Base-by-base conservation (phyloP, 2,113 vertebrate genomes). In the Sisor rabdophorus region DNA sequence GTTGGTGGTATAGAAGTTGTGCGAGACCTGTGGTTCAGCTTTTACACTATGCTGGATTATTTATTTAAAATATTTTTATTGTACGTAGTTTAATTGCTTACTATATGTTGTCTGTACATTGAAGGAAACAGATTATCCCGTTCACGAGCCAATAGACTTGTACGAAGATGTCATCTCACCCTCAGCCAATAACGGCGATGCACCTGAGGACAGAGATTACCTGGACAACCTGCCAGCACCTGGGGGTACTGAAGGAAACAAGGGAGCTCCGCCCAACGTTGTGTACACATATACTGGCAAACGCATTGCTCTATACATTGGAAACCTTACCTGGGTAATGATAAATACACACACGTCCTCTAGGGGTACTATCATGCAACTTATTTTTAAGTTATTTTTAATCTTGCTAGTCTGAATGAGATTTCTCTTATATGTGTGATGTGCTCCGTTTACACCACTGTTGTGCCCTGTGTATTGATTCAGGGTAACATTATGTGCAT, bases 111-210 rank as follows among this genome's bases (percentile, higher is more conserved):
- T 44, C 40, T 89, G 15, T 85, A 28, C 87, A n/a, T 83, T 9
- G 87, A 84, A 99, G 97, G 97, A 98, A 88, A 85, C 94, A n/a
- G 97, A 99, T 86, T 99, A 99, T 86, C 94, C 95, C 71, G 95
- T 94, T 40, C 97, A 99, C 32, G 97, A 99, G 78, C 96, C 96
- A 82, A 98, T 99, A 84, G 97, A 99, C 89, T 84, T 99, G 58
- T 99, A 99, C 74, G 97, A 99, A 86, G 97, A 99, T 83, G 97
- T 99, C 79, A 96, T 98, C 86, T 98, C 97, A 75, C 97, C 97
- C 76, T 97, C 97, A 76, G 97, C 97, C 82, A 99, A 98, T 91
- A 99, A 99, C 89, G 97, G 97, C 22, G 97, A 98, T 86, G 97
- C 96, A 64, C 97, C 96, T 75, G 97, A 98, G 85, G 96, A 99